Percentiles rank a stretch among this genome's conserved stretches.
phyloP scores from a whole-genome alignment of 2,888 invertebrate genomes.

The Phymatocera aterrima region DNA sequence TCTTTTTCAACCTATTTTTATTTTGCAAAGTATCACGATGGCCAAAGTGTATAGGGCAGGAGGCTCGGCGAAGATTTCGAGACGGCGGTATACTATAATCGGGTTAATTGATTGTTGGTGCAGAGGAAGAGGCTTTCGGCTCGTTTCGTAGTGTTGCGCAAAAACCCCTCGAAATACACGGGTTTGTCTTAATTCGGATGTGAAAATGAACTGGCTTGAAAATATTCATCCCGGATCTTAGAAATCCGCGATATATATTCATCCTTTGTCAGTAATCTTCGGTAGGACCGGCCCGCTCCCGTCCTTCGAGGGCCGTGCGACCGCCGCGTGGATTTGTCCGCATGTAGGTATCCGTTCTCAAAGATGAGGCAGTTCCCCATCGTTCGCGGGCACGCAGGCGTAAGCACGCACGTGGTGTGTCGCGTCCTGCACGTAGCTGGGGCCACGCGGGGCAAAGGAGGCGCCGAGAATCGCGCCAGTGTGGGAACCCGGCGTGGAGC shows the following conservation, averaged over 20 bases:
- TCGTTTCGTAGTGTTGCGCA: neutral
- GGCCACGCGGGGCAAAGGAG: conserved; percentile 38
- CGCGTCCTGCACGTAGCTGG: conserved; percentile 34
- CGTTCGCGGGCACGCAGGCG: conserved; percentile 30
- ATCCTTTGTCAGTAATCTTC: conserved; percentile 5
- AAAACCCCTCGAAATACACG: neutral
- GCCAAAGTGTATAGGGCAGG: neutral
- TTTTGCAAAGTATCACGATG: conserved; percentile 15
- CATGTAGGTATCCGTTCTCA: conserved; percentile 13
- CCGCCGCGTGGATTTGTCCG: conserved; percentile 9
- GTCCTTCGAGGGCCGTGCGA: conserved; percentile 22
- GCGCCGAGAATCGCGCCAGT: conserved; percentile 52
- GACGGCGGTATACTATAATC: conserved; percentile 13
- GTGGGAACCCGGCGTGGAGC: conserved; percentile 59
- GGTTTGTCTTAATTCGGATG: neutral
- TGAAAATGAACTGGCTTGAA: neutral
- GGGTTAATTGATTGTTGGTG: conserved; percentile 35
- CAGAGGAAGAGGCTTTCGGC: neutral
- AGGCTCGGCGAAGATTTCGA: neutral
- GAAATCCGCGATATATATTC: conserved; percentile 5
- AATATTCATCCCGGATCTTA: neutral
- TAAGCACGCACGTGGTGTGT: conserved; percentile 44
- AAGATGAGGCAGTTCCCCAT: conserved; percentile 11
- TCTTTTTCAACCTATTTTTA: neutral
- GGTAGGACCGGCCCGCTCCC: neutral